phyloP scores from a whole-genome alignment of 1,140 invertebrate genomes.

The Pseudomyrmex gracilis region DNA sequence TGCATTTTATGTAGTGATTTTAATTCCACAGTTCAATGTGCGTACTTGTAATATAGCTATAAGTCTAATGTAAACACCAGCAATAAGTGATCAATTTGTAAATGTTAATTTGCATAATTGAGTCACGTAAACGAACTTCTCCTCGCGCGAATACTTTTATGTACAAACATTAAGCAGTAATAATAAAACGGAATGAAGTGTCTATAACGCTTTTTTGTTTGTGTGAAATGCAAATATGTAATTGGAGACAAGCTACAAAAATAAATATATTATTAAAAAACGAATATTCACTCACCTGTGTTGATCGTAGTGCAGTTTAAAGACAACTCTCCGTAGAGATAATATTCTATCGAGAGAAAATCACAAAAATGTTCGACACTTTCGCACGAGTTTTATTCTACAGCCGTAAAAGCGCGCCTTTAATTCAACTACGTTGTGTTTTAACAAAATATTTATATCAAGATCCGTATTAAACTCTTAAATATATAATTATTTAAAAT shows the following conservation, averaged over 20 bases:
- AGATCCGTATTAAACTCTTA: background rate
- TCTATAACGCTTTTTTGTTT: background rate
- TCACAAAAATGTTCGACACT: slow-evolving; percentile 45
- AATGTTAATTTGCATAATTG: no score
- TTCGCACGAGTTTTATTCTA: background rate
- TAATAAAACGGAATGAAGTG: background rate
- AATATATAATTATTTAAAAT: no score
- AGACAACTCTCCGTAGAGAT: background rate
- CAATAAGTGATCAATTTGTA: no score
- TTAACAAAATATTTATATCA: slow-evolving; percentile 1
- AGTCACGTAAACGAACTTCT: no score
- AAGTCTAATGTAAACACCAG: no score
- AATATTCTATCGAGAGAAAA: slow-evolving; percentile 20
- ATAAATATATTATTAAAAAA: background rate
- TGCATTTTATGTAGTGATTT: background rate
- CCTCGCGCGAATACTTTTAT: no score
- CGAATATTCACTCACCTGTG: slow-evolving; percentile 41
- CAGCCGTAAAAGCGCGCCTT: background rate
- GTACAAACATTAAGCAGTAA: background rate
- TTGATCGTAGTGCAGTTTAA: slow-evolving; percentile 16
- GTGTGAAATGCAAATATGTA: background rate
- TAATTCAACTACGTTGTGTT: slow-evolving; percentile 3
- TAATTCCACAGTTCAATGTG: background rate
- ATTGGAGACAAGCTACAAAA: background rate
- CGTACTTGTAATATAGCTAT: no score